These are phyloP conservation scores for Cercopithecus mitis DNA, from an alignment of 2,797 vertebrate genomes.

Conservation along the genomic window DNA sequence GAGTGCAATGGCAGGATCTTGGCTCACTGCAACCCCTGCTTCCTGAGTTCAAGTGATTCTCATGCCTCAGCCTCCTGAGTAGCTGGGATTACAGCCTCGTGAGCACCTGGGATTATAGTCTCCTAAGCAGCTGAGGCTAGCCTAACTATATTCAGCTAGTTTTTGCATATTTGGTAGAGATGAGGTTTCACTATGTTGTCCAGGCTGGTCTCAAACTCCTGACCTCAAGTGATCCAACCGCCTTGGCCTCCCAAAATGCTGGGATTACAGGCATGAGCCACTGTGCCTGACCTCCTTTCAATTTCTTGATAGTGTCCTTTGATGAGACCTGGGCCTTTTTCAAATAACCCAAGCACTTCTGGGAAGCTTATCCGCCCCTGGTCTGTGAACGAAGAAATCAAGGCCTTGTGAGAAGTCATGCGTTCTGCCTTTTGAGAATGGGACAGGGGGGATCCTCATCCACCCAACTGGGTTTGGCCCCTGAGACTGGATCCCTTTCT, in stretches of 20 bases:
- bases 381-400: not conserved
- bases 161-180: not conserved
- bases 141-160: not conserved
- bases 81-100: not conserved
- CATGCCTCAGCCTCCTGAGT: not conserved
- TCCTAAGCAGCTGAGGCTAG: too few species aligned
- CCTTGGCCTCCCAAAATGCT: not conserved
- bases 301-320: not conserved
- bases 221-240: not conserved
- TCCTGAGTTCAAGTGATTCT: not conserved
- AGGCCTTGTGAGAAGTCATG: not conserved
- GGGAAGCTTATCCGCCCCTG: not conserved
- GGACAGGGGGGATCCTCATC: not conserved
- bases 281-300: not conserved
- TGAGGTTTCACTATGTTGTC: not conserved
- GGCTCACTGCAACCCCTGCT: not conserved
- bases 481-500: not conserved
- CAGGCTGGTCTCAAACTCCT: not conserved
- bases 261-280: not conserved
- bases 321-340: not conserved
- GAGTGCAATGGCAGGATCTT: not conserved
- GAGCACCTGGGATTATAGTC: too few species aligned
- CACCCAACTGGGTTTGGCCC: not conserved
- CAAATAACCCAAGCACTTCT: not conserved
- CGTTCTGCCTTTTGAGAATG: not conserved